A percentile compares a stretch with the other conserved stretches of the same genome.
Conservation (phyloP, 53 echinoderm and acorn worm species). For the Echinarachnius parma region DNA sequence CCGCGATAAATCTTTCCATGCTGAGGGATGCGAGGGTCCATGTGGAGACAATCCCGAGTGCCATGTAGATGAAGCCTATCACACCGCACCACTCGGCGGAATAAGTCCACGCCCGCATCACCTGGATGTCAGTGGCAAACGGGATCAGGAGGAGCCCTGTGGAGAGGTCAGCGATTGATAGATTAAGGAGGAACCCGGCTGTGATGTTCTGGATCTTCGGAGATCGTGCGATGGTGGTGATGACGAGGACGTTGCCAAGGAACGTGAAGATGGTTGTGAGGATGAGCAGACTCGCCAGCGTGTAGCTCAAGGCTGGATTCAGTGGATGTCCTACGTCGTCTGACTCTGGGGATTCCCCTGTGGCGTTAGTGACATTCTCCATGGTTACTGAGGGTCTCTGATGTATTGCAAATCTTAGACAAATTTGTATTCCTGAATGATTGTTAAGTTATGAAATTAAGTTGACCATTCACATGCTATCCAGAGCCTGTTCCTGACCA, state of each 20-base stretch:
- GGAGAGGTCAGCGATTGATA: constrained; percentile 66
- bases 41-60: constrained; percentile 65
- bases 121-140: constrained; percentile 55
- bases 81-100: constrained; percentile 46
- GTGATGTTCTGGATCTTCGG: constrained; percentile 86
- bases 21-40: constrained; percentile 80
- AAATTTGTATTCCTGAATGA: too few relatives aligned
- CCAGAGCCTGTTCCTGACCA: too few relatives aligned
- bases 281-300: constrained; percentile 37
- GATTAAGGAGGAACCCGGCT: constrained; percentile 72
- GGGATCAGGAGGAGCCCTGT: constrained; percentile 69
- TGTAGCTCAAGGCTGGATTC: constrained; percentile 31
- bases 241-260: constrained; percentile 71
- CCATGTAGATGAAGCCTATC: constrained; percentile 61
- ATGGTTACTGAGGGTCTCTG: too few relatives aligned
- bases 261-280: constrained; percentile 61
- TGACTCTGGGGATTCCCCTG: too few relatives aligned
- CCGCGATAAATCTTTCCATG: constrained; percentile 77
- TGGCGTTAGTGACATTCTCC: too few relatives aligned
- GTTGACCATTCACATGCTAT: too few relatives aligned
- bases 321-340: background rate
- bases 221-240: constrained; percentile 61
- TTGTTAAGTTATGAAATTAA: too few relatives aligned
- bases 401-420: too few relatives aligned
- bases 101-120: constrained; percentile 42